These are phyloP conservation scores for Chydorus sphaericus DNA, from an alignment of 2,888 invertebrate genomes.

Conservation along the genomic window DNA sequence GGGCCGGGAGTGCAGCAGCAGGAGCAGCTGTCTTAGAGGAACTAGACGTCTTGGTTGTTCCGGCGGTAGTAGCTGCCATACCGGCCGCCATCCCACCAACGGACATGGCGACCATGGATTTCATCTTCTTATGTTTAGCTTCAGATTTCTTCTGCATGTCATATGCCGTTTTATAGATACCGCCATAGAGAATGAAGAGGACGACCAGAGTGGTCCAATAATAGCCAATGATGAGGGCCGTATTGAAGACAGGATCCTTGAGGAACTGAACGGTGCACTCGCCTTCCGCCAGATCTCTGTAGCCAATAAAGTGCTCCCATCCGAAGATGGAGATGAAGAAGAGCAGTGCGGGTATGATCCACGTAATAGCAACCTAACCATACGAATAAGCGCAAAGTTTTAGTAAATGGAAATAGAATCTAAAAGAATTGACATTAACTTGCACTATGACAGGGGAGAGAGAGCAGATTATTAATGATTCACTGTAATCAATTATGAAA, in stretches of 20 bases:
- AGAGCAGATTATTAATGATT: too few species aligned
- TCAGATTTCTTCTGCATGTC: conserved; percentile 95
- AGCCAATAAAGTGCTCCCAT: conserved; percentile 96
- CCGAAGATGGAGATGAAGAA: conserved; percentile 98
- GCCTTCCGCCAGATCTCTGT: conserved; percentile 67
- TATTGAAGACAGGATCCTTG: conserved; percentile 93
- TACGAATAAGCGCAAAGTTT: too few species aligned
- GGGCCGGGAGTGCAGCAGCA: conserved; percentile 34
- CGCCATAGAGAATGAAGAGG: conserved; percentile 86
- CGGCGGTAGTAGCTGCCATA: conserved; percentile 31
- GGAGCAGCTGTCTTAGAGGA: conserved; percentile 69
- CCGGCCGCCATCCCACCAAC: conserved; percentile 82
- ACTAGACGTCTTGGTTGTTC: background rate
- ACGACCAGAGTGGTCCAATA: conserved; percentile 96
- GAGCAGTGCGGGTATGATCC: conserved; percentile 88
- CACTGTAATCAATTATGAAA: too few species aligned
- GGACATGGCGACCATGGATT: conserved; percentile 80
- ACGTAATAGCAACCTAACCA: conserved; percentile 85
- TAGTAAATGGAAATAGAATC: too few species aligned
- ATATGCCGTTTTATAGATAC: conserved; percentile 93
- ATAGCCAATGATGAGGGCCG: conserved; percentile 88
- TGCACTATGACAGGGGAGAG: too few species aligned
- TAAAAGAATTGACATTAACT: too few species aligned
- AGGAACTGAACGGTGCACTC: conserved; percentile 94
- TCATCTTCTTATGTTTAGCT: conserved; percentile 89